phyloP scores from a whole-genome alignment of 2,113 vertebrate species.

The Colaptes auratus region DNA sequence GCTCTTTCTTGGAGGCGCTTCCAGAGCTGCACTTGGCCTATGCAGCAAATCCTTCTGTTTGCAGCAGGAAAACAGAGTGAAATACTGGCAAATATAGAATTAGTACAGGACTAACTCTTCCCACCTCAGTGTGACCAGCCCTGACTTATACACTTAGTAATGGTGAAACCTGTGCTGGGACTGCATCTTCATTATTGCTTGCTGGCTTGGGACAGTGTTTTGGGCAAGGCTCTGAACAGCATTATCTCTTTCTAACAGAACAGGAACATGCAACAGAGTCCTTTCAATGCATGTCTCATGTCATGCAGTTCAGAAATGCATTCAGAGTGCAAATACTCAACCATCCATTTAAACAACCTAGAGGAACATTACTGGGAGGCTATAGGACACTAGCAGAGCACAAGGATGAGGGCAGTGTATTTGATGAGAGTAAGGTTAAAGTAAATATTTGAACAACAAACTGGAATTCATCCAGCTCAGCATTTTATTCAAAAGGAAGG shows the following conservation, averaged over 20 bases:
- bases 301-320: background rate
- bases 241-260: background rate
- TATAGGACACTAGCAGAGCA: background rate
- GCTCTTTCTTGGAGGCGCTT: background rate
- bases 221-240: background rate
- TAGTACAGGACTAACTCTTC: background rate
- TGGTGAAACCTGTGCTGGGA: background rate
- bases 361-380: slow-evolving; percentile 8
- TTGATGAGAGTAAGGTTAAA: slow-evolving; percentile 28
- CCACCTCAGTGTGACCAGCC: accelerated
- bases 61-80: background rate
- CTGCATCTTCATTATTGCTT: background rate
- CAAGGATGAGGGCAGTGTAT: background rate
- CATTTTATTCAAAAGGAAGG: slow-evolving; percentile 30
- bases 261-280: background rate
- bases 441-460: slow-evolving; percentile 62
- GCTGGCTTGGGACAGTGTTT: background rate
- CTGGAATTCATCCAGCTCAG: slow-evolving; percentile 13
- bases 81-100: background rate
- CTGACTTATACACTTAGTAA: background rate
- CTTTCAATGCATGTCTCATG: background rate
- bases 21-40: background rate
- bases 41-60: background rate
- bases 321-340: slow-evolving; percentile 4
- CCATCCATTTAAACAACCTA: slow-evolving; percentile 27